Evolutionary conservation across 2,888 invertebrate species (phyloP).

Genomic region (Doris montereyensis): DNA sequence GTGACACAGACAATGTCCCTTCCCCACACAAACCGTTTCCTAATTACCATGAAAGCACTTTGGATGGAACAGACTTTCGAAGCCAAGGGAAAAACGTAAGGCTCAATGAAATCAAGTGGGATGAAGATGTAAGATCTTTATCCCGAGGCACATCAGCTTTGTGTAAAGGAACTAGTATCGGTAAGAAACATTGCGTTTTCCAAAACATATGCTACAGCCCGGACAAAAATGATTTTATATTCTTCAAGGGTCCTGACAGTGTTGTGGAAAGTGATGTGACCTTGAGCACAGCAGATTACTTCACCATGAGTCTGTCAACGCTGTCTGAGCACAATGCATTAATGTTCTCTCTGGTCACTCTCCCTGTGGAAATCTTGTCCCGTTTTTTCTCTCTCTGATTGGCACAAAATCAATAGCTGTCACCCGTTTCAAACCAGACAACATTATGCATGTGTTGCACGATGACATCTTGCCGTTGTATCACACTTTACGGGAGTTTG

Average conservation of each 20-base stretch:
- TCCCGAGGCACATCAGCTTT: constrained; percentile 19
- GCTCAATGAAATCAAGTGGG: no score
- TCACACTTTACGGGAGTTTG: constrained; percentile 65
- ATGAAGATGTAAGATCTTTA: no score
- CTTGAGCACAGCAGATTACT: constrained; percentile 56
- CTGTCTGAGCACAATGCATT: constrained; percentile 72
- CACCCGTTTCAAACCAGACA: constrained; percentile 75
- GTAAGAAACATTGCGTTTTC: constrained; percentile 73
- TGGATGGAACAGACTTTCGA: no score
- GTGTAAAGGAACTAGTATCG: background rate
- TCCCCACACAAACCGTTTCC: no score
- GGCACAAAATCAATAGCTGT: constrained; percentile 64
- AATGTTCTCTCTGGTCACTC: constrained; percentile 63
- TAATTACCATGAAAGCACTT: no score
- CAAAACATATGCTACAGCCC: constrained; percentile 73
- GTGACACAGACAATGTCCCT: no score
- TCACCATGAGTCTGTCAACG: constrained; percentile 69
- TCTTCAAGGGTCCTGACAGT: constrained; percentile 67
- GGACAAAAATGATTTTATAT: constrained; percentile 68
- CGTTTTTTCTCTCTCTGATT: no score
- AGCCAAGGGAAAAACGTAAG: no score
- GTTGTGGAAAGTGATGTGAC: constrained; percentile 56
- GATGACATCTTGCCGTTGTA: constrained; percentile 75
- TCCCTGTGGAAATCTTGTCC: no score
- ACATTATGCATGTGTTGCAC: constrained; percentile 76